Base-by-base conservation (phyloP, 92 coral and sea anemone genomes). In the Paragorgia papillata region DNA sequence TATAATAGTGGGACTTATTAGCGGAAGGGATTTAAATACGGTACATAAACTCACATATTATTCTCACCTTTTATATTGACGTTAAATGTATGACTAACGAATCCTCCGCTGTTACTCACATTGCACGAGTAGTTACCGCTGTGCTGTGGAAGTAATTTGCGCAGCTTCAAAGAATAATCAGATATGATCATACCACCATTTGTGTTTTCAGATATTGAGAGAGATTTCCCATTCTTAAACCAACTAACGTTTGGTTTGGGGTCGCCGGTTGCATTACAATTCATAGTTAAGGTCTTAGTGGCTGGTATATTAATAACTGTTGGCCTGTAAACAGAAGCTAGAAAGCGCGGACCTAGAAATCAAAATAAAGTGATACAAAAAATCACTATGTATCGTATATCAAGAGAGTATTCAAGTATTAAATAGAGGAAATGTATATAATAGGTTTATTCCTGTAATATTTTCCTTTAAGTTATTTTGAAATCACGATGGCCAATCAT, bases 71-170 rank as follows among this genome's bases (percentile, higher is more conserved):
- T 53, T 53, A 71, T 54, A 17, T 33, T 31, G 8, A 71, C 78
- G 14, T 53, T 21, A 71, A 71, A 53, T 5, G 64, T 71, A n/a
- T 71, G 78, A 22, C 41, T 53, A 7, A 71, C 54, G 14, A 50
- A 31, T 71, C 78, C 78, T 58, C 51, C 29, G 26, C 17, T 71
- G 78, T 71, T 71, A 3, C 58, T 53, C 31, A 71, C 78, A 19
- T 30, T 20, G 31, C 78, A 71, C 1, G 78, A 15, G 22, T 71
- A 71, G n/a, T 71, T 71, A 1, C 64, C 78, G 32, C 78, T 71
- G 44, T 71, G 78, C n/a, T 22, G 46, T 9, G 78, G 78, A 33
- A 53, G 19, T 15, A 71, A 5, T 14, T 54, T 33, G 46, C 14
- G 17, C 15, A 71, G 64, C 20, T 53, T 71, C 63, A 71, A 27